phyloP scores from a whole-genome alignment of 2,113 vertebrate genomes.

The Albula glossodonta region DNA sequence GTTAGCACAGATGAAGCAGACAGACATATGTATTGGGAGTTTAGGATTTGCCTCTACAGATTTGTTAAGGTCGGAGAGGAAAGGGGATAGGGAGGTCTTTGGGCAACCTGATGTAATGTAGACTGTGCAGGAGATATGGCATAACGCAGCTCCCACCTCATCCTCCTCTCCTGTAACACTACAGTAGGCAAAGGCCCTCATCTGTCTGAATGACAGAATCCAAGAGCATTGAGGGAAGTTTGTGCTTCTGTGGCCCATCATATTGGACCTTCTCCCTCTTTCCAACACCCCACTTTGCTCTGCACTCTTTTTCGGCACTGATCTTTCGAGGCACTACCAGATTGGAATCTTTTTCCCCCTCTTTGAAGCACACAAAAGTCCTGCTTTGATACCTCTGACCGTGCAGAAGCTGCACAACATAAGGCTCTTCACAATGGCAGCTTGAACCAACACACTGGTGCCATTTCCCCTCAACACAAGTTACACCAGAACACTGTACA shows the following conservation, averaged over 20 bases:
- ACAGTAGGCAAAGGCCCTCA: neutral
- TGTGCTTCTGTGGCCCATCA: neutral
- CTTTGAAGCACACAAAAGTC: neutral
- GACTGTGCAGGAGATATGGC: neutral
- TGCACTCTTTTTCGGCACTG: neutral
- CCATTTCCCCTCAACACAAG: neutral
- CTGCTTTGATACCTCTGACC: neutral
- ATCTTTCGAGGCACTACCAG: neutral
- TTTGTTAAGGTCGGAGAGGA: neutral
- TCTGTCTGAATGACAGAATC: neutral
- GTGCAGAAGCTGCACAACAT: neutral
- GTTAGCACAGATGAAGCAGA: conserved; percentile 12
- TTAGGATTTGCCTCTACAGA: neutral
- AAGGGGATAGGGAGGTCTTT: neutral
- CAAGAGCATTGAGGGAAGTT: neutral
- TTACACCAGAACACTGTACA: neutral
- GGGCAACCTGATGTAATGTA: neutral
- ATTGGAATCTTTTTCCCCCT: neutral
- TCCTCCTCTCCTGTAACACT: neutral
- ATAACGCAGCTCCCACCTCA: neutral
- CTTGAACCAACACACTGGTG: too few species aligned
- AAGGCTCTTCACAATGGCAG: too few species aligned
- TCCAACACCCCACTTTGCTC: neutral
- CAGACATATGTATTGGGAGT: neutral
- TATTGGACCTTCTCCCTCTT: neutral